These are phyloP conservation scores for Orthosia cruda DNA, from an alignment of 2,888 invertebrate genomes.

Conservation along the genomic window DNA sequence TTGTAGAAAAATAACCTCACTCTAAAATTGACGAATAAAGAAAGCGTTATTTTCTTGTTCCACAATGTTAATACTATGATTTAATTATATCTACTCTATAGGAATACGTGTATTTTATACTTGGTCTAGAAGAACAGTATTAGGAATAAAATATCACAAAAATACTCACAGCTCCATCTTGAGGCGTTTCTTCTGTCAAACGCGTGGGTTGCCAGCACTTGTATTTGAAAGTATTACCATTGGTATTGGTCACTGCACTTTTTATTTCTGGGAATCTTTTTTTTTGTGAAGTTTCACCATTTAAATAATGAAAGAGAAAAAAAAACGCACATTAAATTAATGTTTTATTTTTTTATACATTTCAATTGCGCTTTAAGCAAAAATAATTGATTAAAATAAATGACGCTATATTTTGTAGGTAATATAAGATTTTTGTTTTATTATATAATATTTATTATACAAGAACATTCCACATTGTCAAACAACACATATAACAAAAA, in stretches of 20 bases:
- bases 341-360: too few species aligned
- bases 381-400: background rate
- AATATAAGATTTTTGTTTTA: too few species aligned
- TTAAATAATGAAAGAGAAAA: too few species aligned
- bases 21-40: background rate
- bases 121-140: too few species aligned
- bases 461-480: too few species aligned
- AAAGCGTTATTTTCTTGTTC: background rate
- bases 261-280: background rate
- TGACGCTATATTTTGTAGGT: background rate
- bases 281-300: background rate
- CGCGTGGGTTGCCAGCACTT: conserved; percentile 51
- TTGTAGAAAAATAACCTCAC: conserved; percentile 26
- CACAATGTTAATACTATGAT: background rate
- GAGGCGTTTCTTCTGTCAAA: conserved; percentile 26
- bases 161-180: conserved; percentile 61
- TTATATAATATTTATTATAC: too few species aligned
- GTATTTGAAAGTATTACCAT: conserved; percentile 3
- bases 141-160: conserved; percentile 34
- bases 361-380: too few species aligned
- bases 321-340: too few species aligned
- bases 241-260: background rate
- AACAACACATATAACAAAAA: too few species aligned
- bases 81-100: background rate
- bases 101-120: too few species aligned